These are phyloP conservation scores for Drosophila picticornis DNA, from an alignment of 2,888 invertebrate species.

Conservation along the genomic window DNA sequence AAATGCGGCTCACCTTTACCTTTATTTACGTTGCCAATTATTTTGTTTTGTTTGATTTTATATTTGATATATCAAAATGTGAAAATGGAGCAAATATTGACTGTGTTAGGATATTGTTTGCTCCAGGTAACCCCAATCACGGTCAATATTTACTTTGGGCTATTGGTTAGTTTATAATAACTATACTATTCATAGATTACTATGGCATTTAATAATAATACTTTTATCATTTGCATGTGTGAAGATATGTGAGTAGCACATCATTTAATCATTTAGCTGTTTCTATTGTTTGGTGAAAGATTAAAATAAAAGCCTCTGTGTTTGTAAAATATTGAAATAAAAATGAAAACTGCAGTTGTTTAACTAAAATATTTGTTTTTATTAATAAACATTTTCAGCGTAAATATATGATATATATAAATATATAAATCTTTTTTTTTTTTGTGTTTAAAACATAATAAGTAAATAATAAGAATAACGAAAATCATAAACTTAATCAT, in stretches of 20 bases:
- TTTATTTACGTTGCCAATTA: conserved; percentile 42
- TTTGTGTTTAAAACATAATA: conserved; percentile 79
- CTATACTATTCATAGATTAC: conserved; percentile 61
- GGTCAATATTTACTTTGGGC: conserved; percentile 85
- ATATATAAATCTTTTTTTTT: conserved; percentile 64
- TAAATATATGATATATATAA: conserved; percentile 74
- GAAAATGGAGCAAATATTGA: conserved; percentile 85
- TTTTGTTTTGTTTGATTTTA: conserved; percentile 39
- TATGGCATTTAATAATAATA: conserved; percentile 52
- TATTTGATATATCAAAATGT: conserved; percentile 70
- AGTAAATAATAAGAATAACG: conserved; percentile 80
- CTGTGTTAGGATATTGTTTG: conserved; percentile 58
- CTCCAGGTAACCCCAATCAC: conserved; percentile 57
- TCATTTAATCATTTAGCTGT: conserved; percentile 27
- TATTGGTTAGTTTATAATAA: conserved; percentile 77
- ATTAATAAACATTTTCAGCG: conserved; percentile 82
- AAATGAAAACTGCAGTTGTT: conserved; percentile 57
- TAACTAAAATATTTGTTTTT: conserved; percentile 83
- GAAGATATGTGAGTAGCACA: conserved; percentile 38
- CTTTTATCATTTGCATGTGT: conserved; percentile 41
- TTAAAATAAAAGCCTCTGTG: conserved; percentile 59
- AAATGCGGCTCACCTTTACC: conserved; percentile 19
- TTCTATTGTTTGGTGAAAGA: conserved; percentile 6
- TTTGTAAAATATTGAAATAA: conserved; percentile 41
- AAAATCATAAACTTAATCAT: conserved; percentile 76